Percentiles rank a stretch among this genome's conserved stretches.
phyloP scores from a whole-genome alignment of 2,888 invertebrate species.

The Boloria selene region DNA sequence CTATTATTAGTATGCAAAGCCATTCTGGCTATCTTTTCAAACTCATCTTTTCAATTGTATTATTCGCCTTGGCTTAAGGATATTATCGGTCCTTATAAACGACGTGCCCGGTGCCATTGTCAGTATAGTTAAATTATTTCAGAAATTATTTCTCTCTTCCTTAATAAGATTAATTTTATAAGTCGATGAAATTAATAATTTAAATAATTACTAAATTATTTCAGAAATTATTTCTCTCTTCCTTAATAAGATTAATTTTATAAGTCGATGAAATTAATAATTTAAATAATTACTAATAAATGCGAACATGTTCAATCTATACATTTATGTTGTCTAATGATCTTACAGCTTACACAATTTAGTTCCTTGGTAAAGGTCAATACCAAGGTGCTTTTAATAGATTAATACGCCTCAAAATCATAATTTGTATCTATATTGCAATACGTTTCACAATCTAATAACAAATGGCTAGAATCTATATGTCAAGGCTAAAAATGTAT shows the following conservation, averaged over 20 bases:
- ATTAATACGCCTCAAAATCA: conserved; percentile 7
- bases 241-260: too few relatives aligned
- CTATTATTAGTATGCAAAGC: conserved; percentile 37
- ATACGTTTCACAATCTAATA: conserved; percentile 22
- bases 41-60: conserved; percentile 30
- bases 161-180: too few relatives aligned
- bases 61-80: conserved; percentile 38
- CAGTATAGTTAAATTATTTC: not conserved
- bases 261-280: too few relatives aligned
- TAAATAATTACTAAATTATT: not conserved
- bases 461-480: conserved; percentile 4
- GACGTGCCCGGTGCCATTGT: not conserved
- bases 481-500: conserved; percentile 22
- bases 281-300: not conserved
- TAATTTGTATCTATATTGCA: conserved; percentile 28
- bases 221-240: not conserved
- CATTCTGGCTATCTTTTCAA: conserved; percentile 15
- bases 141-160: not conserved
- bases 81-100: conserved; percentile 13
- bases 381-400: conserved; percentile 10
- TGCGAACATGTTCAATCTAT: too few relatives aligned
- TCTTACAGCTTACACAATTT: conserved; percentile 9
- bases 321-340: not conserved
- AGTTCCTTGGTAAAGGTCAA: conserved; percentile 27
- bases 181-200: too few relatives aligned